Evolutionary conservation across 2,888 invertebrate genomes (phyloP).

Genomic region (Dolichomitus sp.): DNA sequence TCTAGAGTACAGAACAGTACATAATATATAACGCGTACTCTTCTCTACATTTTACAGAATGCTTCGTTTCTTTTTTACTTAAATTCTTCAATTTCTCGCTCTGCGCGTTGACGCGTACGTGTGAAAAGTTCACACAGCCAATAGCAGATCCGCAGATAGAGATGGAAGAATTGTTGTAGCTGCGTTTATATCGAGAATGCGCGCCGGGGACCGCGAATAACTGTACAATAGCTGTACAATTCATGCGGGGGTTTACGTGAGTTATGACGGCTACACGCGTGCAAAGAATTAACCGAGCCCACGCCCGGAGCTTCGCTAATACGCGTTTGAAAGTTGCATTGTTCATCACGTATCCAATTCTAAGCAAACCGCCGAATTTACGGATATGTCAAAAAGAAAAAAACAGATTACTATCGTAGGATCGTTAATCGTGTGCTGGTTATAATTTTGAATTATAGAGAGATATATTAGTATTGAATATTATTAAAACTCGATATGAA

Average conservation of each 20-base stretch:
- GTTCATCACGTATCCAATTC: slow-evolving; percentile 29
- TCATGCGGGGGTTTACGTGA: not conserved
- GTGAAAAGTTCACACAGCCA: slow-evolving; percentile 13
- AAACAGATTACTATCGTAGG: not conserved
- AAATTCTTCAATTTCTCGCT: slow-evolving; percentile 43
- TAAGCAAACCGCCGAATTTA: slow-evolving; percentile 17
- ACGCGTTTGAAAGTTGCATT: slow-evolving; percentile 43
- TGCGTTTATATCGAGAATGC: slow-evolving; percentile 20
- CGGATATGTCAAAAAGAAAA: not conserved
- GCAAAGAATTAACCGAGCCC: slow-evolving; percentile 34
- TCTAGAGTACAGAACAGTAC: slow-evolving; percentile 7
- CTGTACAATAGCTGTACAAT: slow-evolving; percentile 44
- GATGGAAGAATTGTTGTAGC: not conserved
- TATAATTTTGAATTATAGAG: not conserved
- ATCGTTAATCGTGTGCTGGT: not conserved
- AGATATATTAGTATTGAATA: no score
- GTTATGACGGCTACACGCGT: not conserved
- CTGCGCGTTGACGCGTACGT: not conserved
- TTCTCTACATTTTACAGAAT: not conserved
- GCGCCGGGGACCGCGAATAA: slow-evolving; percentile 23
- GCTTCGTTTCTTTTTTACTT: slow-evolving; percentile 1
- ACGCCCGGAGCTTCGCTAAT: slow-evolving; percentile 35
- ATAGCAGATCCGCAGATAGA: slow-evolving; percentile 5
- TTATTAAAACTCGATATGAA: no score
- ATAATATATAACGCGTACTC: not conserved